A percentile compares a stretch with the other conserved stretches of the same genome.
Evolutionary conservation across 2,797 vertebrate genomes (phyloP).

Genomic region (Perodicticus potto): DNA sequence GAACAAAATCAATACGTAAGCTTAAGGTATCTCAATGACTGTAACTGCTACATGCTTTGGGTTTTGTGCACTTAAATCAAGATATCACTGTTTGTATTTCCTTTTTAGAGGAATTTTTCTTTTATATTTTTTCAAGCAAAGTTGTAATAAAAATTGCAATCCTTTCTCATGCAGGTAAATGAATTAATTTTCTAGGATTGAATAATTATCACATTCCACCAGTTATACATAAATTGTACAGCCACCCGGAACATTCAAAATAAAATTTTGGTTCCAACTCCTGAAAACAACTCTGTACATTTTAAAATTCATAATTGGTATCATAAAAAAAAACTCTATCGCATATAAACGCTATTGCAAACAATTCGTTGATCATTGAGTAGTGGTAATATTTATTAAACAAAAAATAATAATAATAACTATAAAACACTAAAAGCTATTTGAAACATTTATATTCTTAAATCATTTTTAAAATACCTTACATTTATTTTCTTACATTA

Average conservation of each 20-base stretch:
- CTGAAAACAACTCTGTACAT: background rate
- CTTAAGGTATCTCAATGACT: background rate
- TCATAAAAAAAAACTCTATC: background rate
- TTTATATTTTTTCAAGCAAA: slow-evolving; percentile 28
- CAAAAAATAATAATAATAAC: background rate
- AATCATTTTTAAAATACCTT: slow-evolving; percentile 2
- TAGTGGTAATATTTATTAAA: background rate
- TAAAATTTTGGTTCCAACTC: background rate
- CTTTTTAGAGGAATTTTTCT: background rate
- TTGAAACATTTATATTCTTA: background rate
- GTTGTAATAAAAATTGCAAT: background rate
- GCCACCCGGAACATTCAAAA: background rate
- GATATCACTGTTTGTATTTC: background rate
- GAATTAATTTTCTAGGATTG: background rate
- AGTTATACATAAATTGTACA: background rate
- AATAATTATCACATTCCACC: background rate
- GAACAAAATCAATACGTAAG: background rate
- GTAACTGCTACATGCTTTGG: background rate
- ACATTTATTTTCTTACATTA: background rate
- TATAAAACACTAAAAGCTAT: background rate
- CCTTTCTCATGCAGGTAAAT: background rate
- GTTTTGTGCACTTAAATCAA: slow-evolving; percentile 4
- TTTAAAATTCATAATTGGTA: background rate
- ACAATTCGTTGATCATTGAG: background rate
- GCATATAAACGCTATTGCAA: background rate